Evolutionary conservation across 1,140 invertebrate species (phyloP), one percentile per base, ranked within the genome.

Genomic region (Penaeus japonicus): DNA sequence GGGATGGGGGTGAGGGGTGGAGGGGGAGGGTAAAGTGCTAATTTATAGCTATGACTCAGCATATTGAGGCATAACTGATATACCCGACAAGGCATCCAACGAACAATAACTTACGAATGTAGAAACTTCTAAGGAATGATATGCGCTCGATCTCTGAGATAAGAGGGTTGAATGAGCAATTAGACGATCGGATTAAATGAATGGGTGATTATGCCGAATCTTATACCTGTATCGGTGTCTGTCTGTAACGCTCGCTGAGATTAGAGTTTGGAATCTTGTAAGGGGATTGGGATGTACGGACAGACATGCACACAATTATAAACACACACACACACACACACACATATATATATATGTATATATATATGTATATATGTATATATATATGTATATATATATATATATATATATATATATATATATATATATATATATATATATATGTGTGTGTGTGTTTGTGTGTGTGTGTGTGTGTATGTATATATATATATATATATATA

Each of bases 311-410:
- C 4, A n/a, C 22, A 4, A 18, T 12, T 22, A 70, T 2, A 70
- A 1, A 22, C 2, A 70, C 62, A 73, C 18, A 30, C 32, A 73
- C 18, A 70, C 20, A 73, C 5, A 73, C 20, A 73, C 27, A 73
- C 27, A n/a, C 10, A 7, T 73, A 73, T 73, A 27, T 73, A 73
- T 73, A 30, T 30, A 73, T 27, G 27, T 73, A 73, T 73, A 27
- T 70, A 27, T 70, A 27, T 70, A 27, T 70, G 18, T 70, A 27
- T 70, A 27, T 22, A 27, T 70, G 18, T 70, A 70, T 70, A 70
- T 70, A 70, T 70, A 70, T 70, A 70, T 70, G 27, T 70, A 70
- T 70, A 70, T 70, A 70, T 70, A 70, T 70, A 70, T 70, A 70
- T 70, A 70, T 70, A 70, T 70, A 70, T 70, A 70, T 70, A 70